These are phyloP conservation scores for Thalassarche chlororhynchos DNA, from an alignment of 2,113 vertebrate species.

Conservation along the genomic window DNA sequence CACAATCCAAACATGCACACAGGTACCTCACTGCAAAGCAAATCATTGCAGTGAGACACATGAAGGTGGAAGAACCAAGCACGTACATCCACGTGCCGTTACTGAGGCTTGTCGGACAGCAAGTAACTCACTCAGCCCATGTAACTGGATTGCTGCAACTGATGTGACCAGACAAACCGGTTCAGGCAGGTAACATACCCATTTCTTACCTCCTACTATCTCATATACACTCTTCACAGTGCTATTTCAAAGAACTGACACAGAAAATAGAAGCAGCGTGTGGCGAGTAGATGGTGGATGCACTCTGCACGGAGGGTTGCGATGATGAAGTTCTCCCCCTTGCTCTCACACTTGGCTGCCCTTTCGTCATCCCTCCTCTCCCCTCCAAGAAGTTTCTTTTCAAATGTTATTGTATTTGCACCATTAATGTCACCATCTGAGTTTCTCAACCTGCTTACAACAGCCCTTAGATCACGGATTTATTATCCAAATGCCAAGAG, in stretches of 20 bases:
- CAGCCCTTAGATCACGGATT: background rate
- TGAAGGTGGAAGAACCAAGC: background rate
- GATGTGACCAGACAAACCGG: background rate
- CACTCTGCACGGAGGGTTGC: background rate
- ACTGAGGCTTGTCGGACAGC: background rate
- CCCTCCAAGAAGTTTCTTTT: background rate
- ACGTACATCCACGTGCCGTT: rapidly evolving
- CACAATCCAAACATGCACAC: rapidly evolving
- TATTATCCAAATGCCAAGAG: constrained; percentile 62
- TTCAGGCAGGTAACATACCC: background rate
- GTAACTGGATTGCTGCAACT: background rate
- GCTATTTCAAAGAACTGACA: background rate
- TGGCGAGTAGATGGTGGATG: background rate
- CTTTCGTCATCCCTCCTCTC: background rate
- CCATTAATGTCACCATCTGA: constrained; percentile 2
- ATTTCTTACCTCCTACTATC: background rate
- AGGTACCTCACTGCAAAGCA: background rate
- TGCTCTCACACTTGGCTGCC: background rate
- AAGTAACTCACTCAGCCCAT: rapidly evolving
- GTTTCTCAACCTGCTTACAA: background rate
- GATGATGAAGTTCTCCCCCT: background rate
- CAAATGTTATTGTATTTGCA: background rate
- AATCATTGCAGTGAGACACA: rapidly evolving
- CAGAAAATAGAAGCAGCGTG: rapidly evolving
- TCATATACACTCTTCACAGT: rapidly evolving